phyloP scores from a whole-genome alignment of 92 coral and sea anemone genomes.

The Metridium senile region DNA sequence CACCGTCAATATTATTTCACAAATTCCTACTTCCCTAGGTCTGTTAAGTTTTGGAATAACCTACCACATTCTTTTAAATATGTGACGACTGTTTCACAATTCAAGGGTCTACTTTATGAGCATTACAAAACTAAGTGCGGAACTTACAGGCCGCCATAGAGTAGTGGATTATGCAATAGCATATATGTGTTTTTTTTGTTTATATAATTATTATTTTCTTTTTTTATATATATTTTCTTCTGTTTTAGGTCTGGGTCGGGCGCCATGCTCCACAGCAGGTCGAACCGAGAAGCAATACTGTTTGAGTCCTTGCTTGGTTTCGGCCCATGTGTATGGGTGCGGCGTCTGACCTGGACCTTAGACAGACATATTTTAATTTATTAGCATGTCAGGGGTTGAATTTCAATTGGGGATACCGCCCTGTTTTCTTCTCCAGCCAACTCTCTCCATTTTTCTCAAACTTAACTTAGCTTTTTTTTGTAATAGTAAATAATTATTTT shows the following conservation, averaged over 20 bases:
- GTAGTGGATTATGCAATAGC: not conserved
- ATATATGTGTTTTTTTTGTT: too few species aligned
- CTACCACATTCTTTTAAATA: slow-evolving; percentile 1
- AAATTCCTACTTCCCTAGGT: slow-evolving; percentile 12
- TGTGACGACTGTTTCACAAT: not conserved
- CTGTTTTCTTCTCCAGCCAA: not conserved
- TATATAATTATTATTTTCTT: too few species aligned
- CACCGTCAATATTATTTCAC: slow-evolving; percentile 1
- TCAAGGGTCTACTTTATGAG: not conserved
- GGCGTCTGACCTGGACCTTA: too few species aligned
- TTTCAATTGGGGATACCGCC: not conserved
- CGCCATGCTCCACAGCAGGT: too few species aligned
- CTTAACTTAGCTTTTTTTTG: not conserved
- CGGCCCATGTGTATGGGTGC: too few species aligned
- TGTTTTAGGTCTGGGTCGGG: not conserved
- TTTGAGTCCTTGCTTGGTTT: too few species aligned
- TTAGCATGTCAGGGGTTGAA: not conserved
- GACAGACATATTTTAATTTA: not conserved
- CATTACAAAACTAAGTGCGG: not conserved
- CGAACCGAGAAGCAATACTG: too few species aligned
- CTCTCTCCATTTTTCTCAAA: not conserved
- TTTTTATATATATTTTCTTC: not conserved
- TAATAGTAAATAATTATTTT: too few species aligned
- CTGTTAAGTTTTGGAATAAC: slow-evolving; percentile 15
- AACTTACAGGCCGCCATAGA: not conserved